Base-by-base conservation (phyloP, 2,888 invertebrate genomes). In the Onchidella celtica region DNA sequence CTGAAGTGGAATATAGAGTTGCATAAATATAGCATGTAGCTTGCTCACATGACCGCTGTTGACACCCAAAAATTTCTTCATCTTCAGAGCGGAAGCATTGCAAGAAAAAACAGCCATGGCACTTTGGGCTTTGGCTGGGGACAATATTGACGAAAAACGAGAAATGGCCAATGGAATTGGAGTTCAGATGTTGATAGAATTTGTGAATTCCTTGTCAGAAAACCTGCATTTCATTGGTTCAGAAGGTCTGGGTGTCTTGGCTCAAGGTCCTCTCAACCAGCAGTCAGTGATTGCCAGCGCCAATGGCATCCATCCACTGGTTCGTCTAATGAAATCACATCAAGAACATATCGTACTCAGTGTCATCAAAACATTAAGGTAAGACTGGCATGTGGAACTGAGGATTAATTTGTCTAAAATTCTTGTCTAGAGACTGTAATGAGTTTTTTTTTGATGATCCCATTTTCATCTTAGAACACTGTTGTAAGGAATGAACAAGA, bases 141-240 rank as follows among this genome's bases (percentile, higher is more conserved):
- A 89, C 11, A 88, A 89, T 83, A 73, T 87, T 57, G 91, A 91
- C 70, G 89, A 91, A 66, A 89, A 90, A 74, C 81, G 90, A 24
- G 87, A 88, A 47, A 92, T 92, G 90, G 92, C 93, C 0, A 87
- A 86, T 63, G 88, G 88, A 61, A 92, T 93, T 81, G 92, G 91
- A 4, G 91, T 92, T 65, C 88, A 87, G 24, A 86, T 89, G 32
- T 84, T 93, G 36, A 90, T 93, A 36, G 92, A 92, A 82, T 93
- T 93, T 87, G 86, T 92, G 9, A 90, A 90, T 78, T 90, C 91
- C 24, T 81, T 90, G 82, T 89, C 91, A 21, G 91, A 91, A 75
- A 88, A 90, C 75, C 89, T 93, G 24, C 92, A 93, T 84, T 90
- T 84, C 47, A 92, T 93, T 74, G 93, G 92, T 24, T 91, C 92